Base-by-base conservation (phyloP, 2,113 vertebrate genomes). In the Oxyura jamaicensis region DNA sequence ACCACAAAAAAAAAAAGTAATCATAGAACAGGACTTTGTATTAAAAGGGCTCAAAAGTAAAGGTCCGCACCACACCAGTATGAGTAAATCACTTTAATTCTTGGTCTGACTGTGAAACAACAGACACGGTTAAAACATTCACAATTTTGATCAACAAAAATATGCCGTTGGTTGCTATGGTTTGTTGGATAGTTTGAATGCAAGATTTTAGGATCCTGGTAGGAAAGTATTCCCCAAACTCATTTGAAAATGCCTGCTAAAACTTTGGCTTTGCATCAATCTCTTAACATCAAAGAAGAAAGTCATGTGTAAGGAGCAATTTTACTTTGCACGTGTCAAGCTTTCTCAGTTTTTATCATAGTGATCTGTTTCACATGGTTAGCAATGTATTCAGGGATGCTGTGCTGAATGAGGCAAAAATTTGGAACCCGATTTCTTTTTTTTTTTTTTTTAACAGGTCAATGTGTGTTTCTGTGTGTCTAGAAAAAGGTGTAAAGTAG, bases 391-490 rank as follows among this genome's bases (percentile, higher is more conserved):
- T 60, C 48, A 75, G 68, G 66, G 67, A 56, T 50, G 48, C 56
- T 78, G 21, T 0, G 7, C 56, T 84, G 62, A 67, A 63, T 16
- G 11, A 82, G 48, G 48, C 20, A 79, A 88, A 93, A 72, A 26
- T 25, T 19, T 65, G 26, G 72, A 83, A 46, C 50, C 33, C 36
- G 11, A 6, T 25, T 62, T 46, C 18, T n/a, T 36, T 12, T 44
- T 11, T 39, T 39, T 6, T 46, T 46, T 11, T 46, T 15, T 71
- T 65, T 67, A 56, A 68, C 13, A 66, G n/a, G 73, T 5, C 7
- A 69, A 23, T 33, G 41, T 0, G 0, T 26, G 22, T 58, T 79
- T 84, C 50, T 4, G 2, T 44, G 28, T 16, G 2, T 29, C 53
- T 73, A 86, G 48, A 68, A 58, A n/a, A 36, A 59, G n/a, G 5